phyloP scores from a whole-genome alignment of 92 coral and sea anemone genomes.

The Epizoanthus illoricatus region DNA sequence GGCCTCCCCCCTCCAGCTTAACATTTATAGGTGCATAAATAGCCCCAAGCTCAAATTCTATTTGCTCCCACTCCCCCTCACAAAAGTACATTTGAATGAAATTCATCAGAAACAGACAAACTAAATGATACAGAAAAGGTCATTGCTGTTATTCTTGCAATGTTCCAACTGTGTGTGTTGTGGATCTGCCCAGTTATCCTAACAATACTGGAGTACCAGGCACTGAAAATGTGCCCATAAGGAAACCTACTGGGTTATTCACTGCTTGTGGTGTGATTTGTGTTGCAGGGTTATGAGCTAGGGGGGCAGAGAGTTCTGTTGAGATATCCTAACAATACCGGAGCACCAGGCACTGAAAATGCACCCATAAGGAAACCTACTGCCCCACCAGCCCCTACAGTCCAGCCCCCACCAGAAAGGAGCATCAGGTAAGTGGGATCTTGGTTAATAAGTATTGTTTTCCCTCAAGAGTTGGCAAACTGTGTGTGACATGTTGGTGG shows the following conservation, averaged over 20 bases:
- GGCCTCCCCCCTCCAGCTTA: no score
- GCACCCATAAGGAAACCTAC: constrained; percentile 38
- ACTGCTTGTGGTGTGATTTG: neutral
- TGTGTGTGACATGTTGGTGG: no score
- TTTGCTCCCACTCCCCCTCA: no score
- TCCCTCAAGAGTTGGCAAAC: no score
- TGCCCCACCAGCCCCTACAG: neutral
- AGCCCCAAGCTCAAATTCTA: no score
- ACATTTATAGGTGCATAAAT: no score
- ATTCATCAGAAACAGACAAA: no score
- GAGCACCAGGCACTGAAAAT: constrained; percentile 59
- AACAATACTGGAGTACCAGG: constrained; percentile 71
- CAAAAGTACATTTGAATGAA: no score
- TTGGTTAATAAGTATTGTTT: neutral
- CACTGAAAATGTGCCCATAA: constrained; percentile 16
- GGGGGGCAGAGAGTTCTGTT: constrained; percentile 84
- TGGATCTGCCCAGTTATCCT: constrained; percentile 68
- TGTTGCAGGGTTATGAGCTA: constrained; percentile 69
- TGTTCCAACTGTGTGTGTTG: neutral
- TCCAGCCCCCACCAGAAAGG: neutral
- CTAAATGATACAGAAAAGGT: no score
- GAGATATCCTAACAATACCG: constrained; percentile 85
- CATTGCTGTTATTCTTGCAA: no score
- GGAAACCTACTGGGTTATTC: neutral
- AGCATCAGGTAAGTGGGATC: neutral